Evolutionary conservation across 2,113 vertebrate genomes (phyloP).

Genomic region (Centrocercus urophasianus): DNA sequence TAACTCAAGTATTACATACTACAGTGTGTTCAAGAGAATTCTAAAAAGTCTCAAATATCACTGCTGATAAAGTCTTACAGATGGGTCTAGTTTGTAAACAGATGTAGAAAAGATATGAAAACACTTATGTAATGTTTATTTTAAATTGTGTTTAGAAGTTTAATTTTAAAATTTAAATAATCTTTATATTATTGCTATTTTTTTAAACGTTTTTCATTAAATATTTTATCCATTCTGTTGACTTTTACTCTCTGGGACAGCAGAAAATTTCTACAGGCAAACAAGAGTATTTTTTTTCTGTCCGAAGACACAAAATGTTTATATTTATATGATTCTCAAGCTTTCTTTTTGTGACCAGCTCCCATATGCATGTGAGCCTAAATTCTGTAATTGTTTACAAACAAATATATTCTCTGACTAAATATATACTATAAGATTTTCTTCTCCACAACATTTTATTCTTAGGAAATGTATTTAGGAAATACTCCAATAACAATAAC

Average conservation of each 20-base stretch:
- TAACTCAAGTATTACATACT: neutral
- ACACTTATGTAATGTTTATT: neutral
- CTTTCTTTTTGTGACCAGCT: neutral
- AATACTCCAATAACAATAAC: neutral
- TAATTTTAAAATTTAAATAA: neutral
- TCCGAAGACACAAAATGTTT: neutral
- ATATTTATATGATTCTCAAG: neutral
- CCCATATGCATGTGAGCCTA: neutral
- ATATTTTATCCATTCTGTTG: neutral
- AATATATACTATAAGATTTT: neutral
- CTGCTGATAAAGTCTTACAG: neutral
- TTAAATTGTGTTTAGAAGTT: neutral
- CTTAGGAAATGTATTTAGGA: neutral
- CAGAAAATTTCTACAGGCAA: neutral
- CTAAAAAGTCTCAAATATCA: neutral
- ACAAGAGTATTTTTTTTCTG: accelerated
- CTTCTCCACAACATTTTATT: neutral
- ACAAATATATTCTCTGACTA: accelerated
- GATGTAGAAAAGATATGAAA: neutral
- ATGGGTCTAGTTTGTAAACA: neutral
- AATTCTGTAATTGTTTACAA: neutral
- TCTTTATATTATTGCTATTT: neutral
- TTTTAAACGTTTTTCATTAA: neutral
- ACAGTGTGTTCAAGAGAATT: neutral
- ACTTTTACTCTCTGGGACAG: neutral